A percentile compares a stretch with the other conserved stretches of the same genome.
These are phyloP conservation scores for Capromys pilorides DNA, from an alignment of 2,797 vertebrate genomes.

Conservation along the genomic window DNA sequence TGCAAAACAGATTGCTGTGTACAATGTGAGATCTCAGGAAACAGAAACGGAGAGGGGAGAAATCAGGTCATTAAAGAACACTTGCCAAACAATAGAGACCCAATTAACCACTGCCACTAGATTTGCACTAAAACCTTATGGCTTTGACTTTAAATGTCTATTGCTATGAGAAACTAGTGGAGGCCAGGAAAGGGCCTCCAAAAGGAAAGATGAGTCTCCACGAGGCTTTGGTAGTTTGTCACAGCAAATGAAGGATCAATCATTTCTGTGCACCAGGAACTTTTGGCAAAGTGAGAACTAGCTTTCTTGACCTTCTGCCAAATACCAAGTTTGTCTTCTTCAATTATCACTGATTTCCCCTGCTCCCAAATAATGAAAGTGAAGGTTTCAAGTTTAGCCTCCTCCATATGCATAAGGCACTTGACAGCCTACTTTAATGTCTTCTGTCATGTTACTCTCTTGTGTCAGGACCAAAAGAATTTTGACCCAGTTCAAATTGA, in stretches of 20 bases:
- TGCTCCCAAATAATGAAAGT: constrained; percentile 47
- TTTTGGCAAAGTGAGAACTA: constrained; percentile 59
- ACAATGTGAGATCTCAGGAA: background rate
- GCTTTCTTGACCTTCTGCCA: constrained; percentile 64
- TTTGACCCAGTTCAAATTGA: constrained; percentile 89
- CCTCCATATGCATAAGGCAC: constrained; percentile 71
- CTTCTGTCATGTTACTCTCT: constrained; percentile 53
- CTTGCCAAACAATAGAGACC: background rate
- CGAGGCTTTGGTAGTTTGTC: constrained; percentile 47
- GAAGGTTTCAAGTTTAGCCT: constrained; percentile 62
- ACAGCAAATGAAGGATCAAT: background rate
- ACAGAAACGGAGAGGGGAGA: background rate
- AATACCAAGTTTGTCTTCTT: constrained; percentile 62
- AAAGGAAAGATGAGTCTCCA: constrained; percentile 27
- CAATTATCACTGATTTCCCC: constrained; percentile 70
- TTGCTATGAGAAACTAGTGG: constrained; percentile 2
- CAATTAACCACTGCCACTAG: background rate
- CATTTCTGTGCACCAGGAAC: constrained; percentile 57
- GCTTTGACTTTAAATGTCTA: constrained; percentile 14
- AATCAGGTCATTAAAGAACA: background rate
- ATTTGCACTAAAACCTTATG: background rate
- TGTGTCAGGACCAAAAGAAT: constrained; percentile 84
- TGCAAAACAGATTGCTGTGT: background rate
- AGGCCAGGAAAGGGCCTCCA: background rate
- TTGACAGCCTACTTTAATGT: constrained; percentile 54